Evolutionary conservation across 2,113 vertebrate species (phyloP).

Genomic region (Pterocles orientalis): DNA sequence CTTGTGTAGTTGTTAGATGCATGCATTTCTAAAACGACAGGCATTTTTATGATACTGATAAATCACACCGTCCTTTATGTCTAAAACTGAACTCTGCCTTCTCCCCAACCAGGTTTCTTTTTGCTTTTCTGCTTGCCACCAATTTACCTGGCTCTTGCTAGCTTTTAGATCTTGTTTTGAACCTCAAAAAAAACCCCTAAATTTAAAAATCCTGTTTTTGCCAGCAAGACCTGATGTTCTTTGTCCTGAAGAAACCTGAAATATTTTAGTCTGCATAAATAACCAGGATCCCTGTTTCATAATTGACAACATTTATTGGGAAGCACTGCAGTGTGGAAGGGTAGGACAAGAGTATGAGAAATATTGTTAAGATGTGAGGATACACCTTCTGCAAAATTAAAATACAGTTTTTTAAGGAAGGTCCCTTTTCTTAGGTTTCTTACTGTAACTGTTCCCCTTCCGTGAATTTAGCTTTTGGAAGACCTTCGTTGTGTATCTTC

Average conservation of each 20-base stretch:
- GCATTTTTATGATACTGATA: neutral
- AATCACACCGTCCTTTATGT: neutral
- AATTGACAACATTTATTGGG: neutral
- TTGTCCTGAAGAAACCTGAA: neutral
- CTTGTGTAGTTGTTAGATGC: neutral
- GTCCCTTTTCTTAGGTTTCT: neutral
- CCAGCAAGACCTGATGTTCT: neutral
- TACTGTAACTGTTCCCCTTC: neutral
- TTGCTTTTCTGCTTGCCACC: neutral
- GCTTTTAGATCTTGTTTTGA: neutral
- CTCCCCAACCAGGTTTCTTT: neutral
- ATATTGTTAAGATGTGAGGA: neutral
- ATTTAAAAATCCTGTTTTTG: neutral
- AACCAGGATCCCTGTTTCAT: neutral
- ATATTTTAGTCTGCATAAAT: neutral
- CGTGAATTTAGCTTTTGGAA: neutral
- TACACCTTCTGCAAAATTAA: neutral
- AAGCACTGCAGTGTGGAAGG: neutral
- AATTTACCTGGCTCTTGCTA: neutral
- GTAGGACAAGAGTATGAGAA: neutral
- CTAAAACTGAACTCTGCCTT: neutral
- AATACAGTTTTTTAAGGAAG: neutral
- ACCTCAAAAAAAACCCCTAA: neutral
- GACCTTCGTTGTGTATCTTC: constrained; percentile 6
- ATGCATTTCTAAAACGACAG: neutral